Base-by-base conservation (phyloP, 2,888 invertebrate species). In the Mycalesis mineus region DNA sequence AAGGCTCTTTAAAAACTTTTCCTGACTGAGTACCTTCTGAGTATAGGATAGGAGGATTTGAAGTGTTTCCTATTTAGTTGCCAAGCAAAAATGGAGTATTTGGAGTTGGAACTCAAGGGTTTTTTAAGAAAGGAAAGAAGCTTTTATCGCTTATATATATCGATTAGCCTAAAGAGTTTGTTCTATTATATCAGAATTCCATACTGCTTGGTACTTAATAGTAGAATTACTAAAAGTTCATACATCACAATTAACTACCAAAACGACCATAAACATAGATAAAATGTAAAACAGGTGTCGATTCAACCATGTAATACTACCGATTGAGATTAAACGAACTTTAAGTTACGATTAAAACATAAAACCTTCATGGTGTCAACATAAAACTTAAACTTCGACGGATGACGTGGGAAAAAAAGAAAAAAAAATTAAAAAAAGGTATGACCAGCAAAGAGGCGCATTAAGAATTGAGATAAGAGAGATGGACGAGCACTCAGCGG, bases 391-490 rank as follows among this genome's bases (percentile, higher is more conserved):
- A 84, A 78, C 81, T 81, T 75, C 75, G 74, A 77, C 76, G 77
- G 79, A 76, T 78, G 83, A 82, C 78, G 83, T 77, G 82, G 74
- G 77, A 68, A 77, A 80, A 82, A 82, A 75, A 68, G 71, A 77
- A 79, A 79, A 74, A 74, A 78, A 80, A 71, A 69, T 67, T 69
- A 41, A 84, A 82, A 82, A 80, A 84, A 85, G 80, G 77, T 81
- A 82, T 77, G 76, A 77, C 82, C 77, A 80, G 82, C 82, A 86
- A 88, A 88, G 88, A 88, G 88, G 84, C 87, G 83, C 89, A 88
- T 89, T 89, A 89, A 88, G 88, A 84, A 82, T 84, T 80, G 85
- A 87, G 89, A 89, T 89, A 89, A 89, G 81, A 82, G 81, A 88
- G 88, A 88, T 82, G 88, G 86, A 88, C 86, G 88, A 82, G 85